Evolutionary conservation across 2,888 invertebrate species (phyloP), one percentile per base, ranked within the genome.

Genomic region (Scaptomyza parva): DNA sequence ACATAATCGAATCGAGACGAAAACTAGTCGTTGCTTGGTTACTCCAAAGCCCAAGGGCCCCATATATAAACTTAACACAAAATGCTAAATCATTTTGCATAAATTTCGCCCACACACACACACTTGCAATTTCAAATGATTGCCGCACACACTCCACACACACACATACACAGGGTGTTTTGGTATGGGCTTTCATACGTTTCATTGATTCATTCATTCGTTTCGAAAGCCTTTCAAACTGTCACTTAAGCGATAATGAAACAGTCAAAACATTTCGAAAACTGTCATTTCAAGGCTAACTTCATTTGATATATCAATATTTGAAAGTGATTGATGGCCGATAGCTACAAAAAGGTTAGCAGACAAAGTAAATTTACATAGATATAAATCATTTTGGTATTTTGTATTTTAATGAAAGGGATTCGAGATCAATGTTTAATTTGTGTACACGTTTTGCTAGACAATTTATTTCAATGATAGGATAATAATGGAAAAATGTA

Each of bases 51-150:
- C 33, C 1, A 8, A 26, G 30, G 18, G 14, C 3, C 47, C 17
- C 39, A 20, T 9, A 43, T 40, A 18, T 33, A 37, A 65, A 43
- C 37, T 54, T 33, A 20, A 24, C 45, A 35, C 18, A 18, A 58
- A 60, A 50, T 55, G 44, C 30, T 60, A 67, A 76, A 76, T 54
- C 55, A 83, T 45, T 86, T 77, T 68, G 65, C 86, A 83, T 86
- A 79, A 50, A 67, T 76, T 70, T 59, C 28, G 26, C 18, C n/a
- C 47, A 37, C 53, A 53, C 28, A 22, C 18, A 11, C 47, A 37
- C 53, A 53, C 39, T 30, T 24, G 37, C 28, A 39, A 48, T 40
- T 30, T 47, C 14, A 33, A 47, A 33, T 33, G 30, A 28, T 41
- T 26, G 43, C 24, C 7, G 3, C 28, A 28, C 14, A 35, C 14